Percentiles rank a stretch among this genome's conserved stretches.
Evolutionary conservation across 2,888 invertebrate genomes (phyloP).

Genomic region (Aquatica leii): DNA sequence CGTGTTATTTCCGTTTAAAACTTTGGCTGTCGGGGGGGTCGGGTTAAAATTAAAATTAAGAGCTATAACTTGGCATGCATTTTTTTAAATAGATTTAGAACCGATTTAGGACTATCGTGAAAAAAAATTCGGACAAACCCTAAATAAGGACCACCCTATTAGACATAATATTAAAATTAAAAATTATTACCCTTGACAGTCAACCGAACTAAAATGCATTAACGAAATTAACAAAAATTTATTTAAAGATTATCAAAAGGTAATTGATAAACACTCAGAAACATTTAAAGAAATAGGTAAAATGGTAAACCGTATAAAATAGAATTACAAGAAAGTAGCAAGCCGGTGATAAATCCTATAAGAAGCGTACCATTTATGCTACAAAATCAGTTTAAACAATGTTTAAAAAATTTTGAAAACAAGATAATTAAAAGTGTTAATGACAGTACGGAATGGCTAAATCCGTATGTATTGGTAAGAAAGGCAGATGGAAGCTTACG

Average conservation of each 20-base stretch:
- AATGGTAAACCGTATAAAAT: slow-evolving; percentile 38
- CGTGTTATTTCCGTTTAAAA: too few relatives aligned
- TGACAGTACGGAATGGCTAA: slow-evolving; percentile 43
- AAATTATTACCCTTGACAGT: slow-evolving; percentile 14
- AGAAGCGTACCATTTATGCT: slow-evolving; percentile 36
- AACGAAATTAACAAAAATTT: neutral
- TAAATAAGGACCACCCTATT: too few relatives aligned
- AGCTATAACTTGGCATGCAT: too few relatives aligned
- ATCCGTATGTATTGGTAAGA: slow-evolving; percentile 39
- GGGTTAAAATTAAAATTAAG: too few relatives aligned
- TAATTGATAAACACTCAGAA: slow-evolving; percentile 22
- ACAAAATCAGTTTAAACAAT: slow-evolving; percentile 35
- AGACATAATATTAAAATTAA: slow-evolving; percentile 13
- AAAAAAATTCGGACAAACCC: too few relatives aligned
- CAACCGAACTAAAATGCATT: neutral
- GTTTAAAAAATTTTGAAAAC: slow-evolving; percentile 37
- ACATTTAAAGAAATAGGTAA: slow-evolving; percentile 40
- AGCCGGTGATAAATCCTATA: slow-evolving; percentile 21
- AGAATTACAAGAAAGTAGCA: slow-evolving; percentile 34
- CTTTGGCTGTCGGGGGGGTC: too few relatives aligned
- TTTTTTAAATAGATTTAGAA: too few relatives aligned
- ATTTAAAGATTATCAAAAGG: slow-evolving; percentile 1
- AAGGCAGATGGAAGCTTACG: slow-evolving; percentile 33
- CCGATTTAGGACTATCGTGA: too few relatives aligned
- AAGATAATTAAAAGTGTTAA: slow-evolving; percentile 37